phyloP scores from a whole-genome alignment of 2,113 vertebrate species.

The rabbit (Oryctolagus cuniculus) region mOryCun1.1 NC_091442.1:106327001-106327500 shows the following conservation, averaged over 20 bases:
- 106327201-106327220: background rate
- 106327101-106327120: slow-evolving; percentile 10
- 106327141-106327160: background rate
- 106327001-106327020: background rate
- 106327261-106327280: slow-evolving; percentile 3
- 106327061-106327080: background rate
- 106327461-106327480: background rate
- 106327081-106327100: background rate
- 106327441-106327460: background rate
- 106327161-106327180: background rate
- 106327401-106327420: background rate
- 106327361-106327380: background rate
- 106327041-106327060: background rate
- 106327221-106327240: background rate
- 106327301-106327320: background rate
- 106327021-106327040: background rate
- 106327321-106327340: background rate
- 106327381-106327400: background rate
- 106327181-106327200: background rate
- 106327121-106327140: background rate
- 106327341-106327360: background rate
- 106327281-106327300: background rate
- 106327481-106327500: background rate
- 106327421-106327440: background rate
- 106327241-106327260: background rate